A percentile compares a stretch with the other conserved stretches of the same genome.
These are phyloP conservation scores for Diaprepes abbreviatus DNA, from an alignment of 2,888 invertebrate genomes.

Conservation along the genomic window DNA sequence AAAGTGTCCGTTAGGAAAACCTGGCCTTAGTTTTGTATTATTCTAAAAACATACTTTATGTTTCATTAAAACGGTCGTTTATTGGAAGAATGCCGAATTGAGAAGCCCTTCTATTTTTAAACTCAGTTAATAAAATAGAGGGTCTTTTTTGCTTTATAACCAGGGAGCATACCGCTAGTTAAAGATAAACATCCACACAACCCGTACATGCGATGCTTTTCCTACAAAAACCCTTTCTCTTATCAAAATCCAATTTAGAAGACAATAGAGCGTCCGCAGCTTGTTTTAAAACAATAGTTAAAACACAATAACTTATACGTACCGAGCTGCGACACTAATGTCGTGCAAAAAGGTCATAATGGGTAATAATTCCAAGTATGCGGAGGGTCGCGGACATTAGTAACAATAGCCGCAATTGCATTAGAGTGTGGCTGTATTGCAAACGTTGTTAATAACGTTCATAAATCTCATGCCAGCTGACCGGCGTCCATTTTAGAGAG, in stretches of 20 bases:
- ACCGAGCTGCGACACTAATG: conserved; percentile 16
- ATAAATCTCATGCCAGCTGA: conserved; percentile 60
- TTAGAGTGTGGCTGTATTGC: conserved; percentile 58
- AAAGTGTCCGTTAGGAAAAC: too few relatives aligned
- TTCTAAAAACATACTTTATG: too few relatives aligned
- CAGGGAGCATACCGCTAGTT: too few relatives aligned
- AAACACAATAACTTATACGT: conserved; percentile 49
- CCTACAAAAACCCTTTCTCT: too few relatives aligned
- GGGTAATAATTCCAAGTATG: conserved; percentile 60
- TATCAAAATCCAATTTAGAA: conserved; percentile 27
- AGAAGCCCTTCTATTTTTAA: too few relatives aligned
- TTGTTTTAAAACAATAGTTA: conserved; percentile 47
- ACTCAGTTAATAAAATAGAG: too few relatives aligned
- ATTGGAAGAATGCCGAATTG: too few relatives aligned
- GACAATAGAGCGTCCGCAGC: conserved; percentile 4
- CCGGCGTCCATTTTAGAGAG: conserved; percentile 57
- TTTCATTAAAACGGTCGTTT: too few relatives aligned
- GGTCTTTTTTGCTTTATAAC: too few relatives aligned
- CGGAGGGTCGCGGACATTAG: conserved; percentile 58
- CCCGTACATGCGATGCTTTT: too few relatives aligned
- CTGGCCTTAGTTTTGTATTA: too few relatives aligned
- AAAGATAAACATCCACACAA: too few relatives aligned
- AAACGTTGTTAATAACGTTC: conserved; percentile 60
- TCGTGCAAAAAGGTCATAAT: conserved; percentile 56
- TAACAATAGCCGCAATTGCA: conserved; percentile 62